These are phyloP conservation scores for Phyllotreta striolata DNA, from an alignment of 2,888 invertebrate species.

Conservation along the genomic window DNA sequence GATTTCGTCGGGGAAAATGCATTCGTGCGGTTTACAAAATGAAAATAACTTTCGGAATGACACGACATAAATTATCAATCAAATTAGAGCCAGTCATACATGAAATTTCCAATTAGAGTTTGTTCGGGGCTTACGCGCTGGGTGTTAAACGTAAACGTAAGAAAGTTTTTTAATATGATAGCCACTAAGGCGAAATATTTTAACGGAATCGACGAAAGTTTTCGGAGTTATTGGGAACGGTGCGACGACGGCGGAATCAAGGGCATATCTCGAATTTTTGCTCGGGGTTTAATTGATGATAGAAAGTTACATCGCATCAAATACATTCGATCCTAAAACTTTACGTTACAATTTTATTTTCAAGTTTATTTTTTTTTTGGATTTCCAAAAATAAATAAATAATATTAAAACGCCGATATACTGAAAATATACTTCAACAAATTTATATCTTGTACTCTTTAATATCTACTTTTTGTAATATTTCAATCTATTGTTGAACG, in stretches of 20 bases:
- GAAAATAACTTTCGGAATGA: slow-evolving; percentile 43
- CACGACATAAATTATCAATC: slow-evolving; percentile 51
- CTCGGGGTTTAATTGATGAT: neutral
- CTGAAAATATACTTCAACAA: too few species aligned
- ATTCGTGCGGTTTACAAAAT: slow-evolving; percentile 30
- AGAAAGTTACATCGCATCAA: too few species aligned
- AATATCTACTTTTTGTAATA: too few species aligned
- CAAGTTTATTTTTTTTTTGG: too few species aligned
- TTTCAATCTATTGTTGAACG: too few species aligned
- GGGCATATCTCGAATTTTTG: slow-evolving; percentile 5
- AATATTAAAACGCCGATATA: too few species aligned
- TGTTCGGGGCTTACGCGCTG: slow-evolving; percentile 34
- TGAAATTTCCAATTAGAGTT: slow-evolving; percentile 55
- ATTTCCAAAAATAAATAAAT: too few species aligned
- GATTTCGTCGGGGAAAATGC: slow-evolving; percentile 19
- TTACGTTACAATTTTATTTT: too few species aligned
- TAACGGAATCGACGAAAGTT: slow-evolving; percentile 31
- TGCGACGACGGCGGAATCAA: slow-evolving; percentile 9
- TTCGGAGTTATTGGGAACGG: slow-evolving; percentile 23
- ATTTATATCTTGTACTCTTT: too few species aligned
- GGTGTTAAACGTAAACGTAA: slow-evolving; percentile 31
- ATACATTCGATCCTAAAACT: too few species aligned
- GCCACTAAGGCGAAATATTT: slow-evolving; percentile 41
- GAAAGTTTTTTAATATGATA: slow-evolving; percentile 49
- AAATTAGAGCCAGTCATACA: slow-evolving; percentile 51